Base-by-base conservation (phyloP, 2,888 invertebrate genomes). In the Epistrophe grossulariae region DNA sequence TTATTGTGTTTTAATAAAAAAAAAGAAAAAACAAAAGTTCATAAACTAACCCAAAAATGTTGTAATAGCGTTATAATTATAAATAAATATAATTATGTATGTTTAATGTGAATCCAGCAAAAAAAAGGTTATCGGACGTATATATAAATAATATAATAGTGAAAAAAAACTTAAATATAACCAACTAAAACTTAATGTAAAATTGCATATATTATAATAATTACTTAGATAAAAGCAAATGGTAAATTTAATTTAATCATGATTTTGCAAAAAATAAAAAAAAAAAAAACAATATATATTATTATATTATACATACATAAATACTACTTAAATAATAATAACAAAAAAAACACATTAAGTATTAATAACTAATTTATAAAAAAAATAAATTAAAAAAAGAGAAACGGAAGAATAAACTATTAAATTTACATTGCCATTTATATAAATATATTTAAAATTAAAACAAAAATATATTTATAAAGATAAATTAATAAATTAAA, bases 371-470 rank as follows among this genome's bases (percentile, higher is more conserved):
- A 68, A 68, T 68, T 68, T 66, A 84, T 31, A 73, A 73, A 38
- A 50, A 24, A 62, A 52, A 52, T 40, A n/a, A 45, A 45, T 19
- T 6, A 64, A 43, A 78, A 79, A 43, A 62, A 66, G 35, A 70
- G 38, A 70, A 70, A 70, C 70, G 70, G 70, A 70, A 70, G 35
- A 81, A 76, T 43, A 72, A 88, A 80, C 84, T 88, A 88, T 84
- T 80, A 84, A 88, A 88, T 84, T 88, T 80, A 84, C 88, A 88
- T 88, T 88, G 88, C 88, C 88, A 88, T 88, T 88, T 87, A 87
- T 87, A 87, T 79, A 79, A 83, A 76, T 72, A 76, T 72, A 87
- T 60, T 68, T 19, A 72, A 87, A 71, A 45, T n/a, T 45, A 68
- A 68, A 52, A 19, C 48, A 87, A 70, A 83, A 79, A 88, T 79